Evolutionary conservation across 2,113 vertebrate species (phyloP).

Genomic region (Paradisaea rubra): DNA sequence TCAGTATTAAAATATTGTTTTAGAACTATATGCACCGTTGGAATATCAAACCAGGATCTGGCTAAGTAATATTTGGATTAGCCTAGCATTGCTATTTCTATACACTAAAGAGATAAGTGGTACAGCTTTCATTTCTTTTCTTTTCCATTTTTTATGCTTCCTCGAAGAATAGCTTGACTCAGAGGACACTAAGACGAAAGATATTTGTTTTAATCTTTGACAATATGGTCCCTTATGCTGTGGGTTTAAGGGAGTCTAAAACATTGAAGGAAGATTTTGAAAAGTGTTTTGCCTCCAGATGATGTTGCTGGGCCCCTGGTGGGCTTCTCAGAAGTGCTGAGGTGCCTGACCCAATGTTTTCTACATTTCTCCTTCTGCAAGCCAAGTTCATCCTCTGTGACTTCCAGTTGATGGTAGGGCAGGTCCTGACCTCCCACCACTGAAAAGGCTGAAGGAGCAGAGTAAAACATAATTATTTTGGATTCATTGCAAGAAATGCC

Average conservation of each 20-base stretch:
- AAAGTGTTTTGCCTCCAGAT: background rate
- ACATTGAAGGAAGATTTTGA: background rate
- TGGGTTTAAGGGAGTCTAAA: background rate
- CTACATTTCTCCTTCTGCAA: background rate
- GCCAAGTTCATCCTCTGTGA: background rate
- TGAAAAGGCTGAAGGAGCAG: background rate
- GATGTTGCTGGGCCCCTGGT: background rate
- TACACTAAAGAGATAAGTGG: background rate
- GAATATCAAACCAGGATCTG: slow-evolving; percentile 21
- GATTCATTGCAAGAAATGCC: background rate
- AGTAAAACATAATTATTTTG: background rate
- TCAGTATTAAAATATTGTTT: background rate
- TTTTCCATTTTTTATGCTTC: background rate
- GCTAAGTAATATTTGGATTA: slow-evolving; percentile 25
- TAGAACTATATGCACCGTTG: background rate
- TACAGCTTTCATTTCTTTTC: background rate
- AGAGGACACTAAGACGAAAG: background rate
- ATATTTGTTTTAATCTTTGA: slow-evolving; percentile 37
- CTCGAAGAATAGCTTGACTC: slow-evolving; percentile 14
- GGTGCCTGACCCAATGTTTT: background rate
- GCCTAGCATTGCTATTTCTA: background rate
- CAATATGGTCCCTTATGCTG: background rate
- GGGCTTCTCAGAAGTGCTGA: background rate
- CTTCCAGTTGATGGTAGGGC: background rate
- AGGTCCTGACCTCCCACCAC: background rate